phyloP scores from a whole-genome alignment of 2,113 vertebrate genomes.

The Apus apus region DNA sequence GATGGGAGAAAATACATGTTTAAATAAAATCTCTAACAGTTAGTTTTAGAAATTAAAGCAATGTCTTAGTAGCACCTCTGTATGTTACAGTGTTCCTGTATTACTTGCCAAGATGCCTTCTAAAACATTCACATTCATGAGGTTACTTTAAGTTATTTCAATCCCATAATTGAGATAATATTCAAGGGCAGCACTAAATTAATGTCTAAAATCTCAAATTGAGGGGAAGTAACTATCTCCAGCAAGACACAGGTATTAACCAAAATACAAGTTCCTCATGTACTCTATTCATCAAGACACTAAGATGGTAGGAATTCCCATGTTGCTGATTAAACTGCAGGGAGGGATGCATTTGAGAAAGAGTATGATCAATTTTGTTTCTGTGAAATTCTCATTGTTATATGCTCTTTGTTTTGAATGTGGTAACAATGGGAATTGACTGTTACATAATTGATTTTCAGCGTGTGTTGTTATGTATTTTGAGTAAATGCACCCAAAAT shows the following conservation, averaged over 20 bases:
- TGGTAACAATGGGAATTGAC: background rate
- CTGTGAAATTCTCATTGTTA: background rate
- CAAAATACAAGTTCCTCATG: background rate
- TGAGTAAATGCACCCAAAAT: background rate
- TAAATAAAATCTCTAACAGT: background rate
- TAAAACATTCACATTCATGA: background rate
- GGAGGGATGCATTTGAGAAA: background rate
- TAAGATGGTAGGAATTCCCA: background rate
- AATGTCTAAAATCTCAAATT: background rate
- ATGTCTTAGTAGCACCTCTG: background rate
- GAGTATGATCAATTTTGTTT: background rate
- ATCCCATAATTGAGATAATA: background rate
- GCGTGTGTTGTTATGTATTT: background rate
- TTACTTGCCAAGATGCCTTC: background rate
- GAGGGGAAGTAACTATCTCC: background rate
- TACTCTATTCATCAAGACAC: background rate
- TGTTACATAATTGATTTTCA: slow-evolving; percentile 16
- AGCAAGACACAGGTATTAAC: background rate
- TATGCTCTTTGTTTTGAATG: background rate
- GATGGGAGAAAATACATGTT: background rate
- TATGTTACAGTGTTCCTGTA: background rate
- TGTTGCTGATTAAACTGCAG: background rate
- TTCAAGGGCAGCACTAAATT: background rate
- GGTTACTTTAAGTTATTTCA: background rate
- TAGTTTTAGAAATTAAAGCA: background rate